These are phyloP conservation scores for Scaptomyza graminum DNA, from an alignment of 1,140 invertebrate genomes.

Conservation along the genomic window DNA sequence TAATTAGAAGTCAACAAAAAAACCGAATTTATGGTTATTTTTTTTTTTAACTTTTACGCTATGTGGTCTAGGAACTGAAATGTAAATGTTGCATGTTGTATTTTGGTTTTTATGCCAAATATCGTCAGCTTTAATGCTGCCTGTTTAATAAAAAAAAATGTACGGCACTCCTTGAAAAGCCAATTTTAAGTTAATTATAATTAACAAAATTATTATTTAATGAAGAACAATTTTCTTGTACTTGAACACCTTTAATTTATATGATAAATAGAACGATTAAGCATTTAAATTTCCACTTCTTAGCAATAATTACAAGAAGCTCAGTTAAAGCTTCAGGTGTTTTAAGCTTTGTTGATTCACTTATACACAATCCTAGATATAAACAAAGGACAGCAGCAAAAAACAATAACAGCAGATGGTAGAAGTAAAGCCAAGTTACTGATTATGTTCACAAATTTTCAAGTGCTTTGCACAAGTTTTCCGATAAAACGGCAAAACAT, in stretches of 20 bases:
- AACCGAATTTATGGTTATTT: constrained; percentile 30
- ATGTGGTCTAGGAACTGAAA: constrained; percentile 1
- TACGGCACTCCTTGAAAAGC: background rate
- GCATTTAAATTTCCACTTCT: background rate
- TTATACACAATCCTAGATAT: constrained; percentile 12
- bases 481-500: constrained; percentile 56
- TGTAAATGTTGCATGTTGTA: constrained; percentile 36
- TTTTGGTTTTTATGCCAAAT: background rate
- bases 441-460: constrained; percentile 38
- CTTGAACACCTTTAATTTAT: too few species aligned
- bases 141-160: background rate
- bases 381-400: constrained; percentile 2
- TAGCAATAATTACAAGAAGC: background rate
- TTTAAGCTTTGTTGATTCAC: background rate
- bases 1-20: constrained; percentile 33
- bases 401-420: background rate
- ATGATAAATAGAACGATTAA: too few species aligned
- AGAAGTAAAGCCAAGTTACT: constrained; percentile 1
- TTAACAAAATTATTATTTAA: background rate
- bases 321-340: background rate
- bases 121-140: constrained; percentile 11
- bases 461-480: constrained; percentile 41
- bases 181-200: background rate
- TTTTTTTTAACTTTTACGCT: background rate
- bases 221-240: too few species aligned